phyloP scores from a whole-genome alignment of 2,888 invertebrate species.

The Himalopsyche kuldschensis region DNA sequence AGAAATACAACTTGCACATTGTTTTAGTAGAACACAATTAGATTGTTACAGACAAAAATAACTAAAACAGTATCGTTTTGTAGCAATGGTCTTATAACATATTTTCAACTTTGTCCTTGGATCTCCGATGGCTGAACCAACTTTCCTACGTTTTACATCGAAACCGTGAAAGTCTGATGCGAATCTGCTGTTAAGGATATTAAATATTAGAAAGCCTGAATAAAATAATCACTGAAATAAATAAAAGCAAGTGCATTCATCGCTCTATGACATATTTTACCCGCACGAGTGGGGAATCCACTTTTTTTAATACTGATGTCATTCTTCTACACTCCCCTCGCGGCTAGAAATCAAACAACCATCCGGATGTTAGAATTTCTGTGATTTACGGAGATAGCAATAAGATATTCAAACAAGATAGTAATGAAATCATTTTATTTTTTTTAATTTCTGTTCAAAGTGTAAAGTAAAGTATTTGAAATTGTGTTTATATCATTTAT shows the following conservation, averaged over 20 bases:
- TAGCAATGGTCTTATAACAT: not conserved
- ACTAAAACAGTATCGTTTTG: not conserved
- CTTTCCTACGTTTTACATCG: not conserved
- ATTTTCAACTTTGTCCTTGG: not conserved
- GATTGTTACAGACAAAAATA: not conserved
- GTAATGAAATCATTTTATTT: not conserved
- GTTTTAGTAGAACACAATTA: not conserved
- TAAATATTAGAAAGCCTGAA: not conserved
- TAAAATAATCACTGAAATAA: constrained; percentile 4
- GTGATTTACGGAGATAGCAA: not conserved
- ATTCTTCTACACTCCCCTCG: constrained; percentile 56
- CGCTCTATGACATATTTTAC: constrained; percentile 47
- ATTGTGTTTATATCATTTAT: not conserved
- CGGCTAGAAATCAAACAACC: constrained; percentile 59
- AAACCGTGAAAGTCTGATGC: not conserved
- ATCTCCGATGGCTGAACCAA: not conserved
- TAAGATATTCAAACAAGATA: not conserved
- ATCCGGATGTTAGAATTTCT: constrained; percentile 42
- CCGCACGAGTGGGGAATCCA: constrained; percentile 43
- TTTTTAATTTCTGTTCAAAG: not conserved
- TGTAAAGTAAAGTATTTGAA: not conserved
- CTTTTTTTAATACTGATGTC: constrained; percentile 37
- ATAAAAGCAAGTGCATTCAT: constrained; percentile 31
- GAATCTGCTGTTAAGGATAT: not conserved
- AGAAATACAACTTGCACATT: not conserved